Evolutionary conservation across 2,888 invertebrate species (phyloP).

Genomic region (Agrotis clavis): DNA sequence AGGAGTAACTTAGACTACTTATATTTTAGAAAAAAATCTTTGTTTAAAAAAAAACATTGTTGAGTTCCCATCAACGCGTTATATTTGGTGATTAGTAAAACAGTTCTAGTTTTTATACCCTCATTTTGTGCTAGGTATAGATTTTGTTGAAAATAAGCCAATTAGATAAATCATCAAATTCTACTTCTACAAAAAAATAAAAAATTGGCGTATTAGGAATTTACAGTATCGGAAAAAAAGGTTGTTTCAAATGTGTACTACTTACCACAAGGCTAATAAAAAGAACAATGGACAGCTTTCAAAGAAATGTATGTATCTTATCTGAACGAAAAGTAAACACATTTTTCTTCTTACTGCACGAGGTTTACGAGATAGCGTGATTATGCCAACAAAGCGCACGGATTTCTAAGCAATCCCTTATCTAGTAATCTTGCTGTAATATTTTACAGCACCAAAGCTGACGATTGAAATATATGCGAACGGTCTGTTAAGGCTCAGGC

Average conservation of each 20-base stretch:
- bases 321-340: constrained; percentile 47
- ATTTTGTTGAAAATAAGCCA: not conserved
- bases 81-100: not conserved
- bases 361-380: constrained; percentile 48
- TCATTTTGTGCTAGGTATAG: not conserved
- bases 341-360: constrained; percentile 35
- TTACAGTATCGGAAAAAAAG: not conserved
- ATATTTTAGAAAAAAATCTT: no score
- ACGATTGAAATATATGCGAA: constrained; percentile 21
- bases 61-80: no score
- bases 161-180: not conserved
- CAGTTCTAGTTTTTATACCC: not conserved
- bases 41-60: no score
- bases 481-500: not conserved
- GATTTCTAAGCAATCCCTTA: constrained; percentile 45
- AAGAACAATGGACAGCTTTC: constrained; percentile 40
- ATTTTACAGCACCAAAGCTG: constrained; percentile 30
- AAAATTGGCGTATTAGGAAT: not conserved
- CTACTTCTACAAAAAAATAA: not conserved
- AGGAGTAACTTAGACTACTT: no score
- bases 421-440: constrained; percentile 45
- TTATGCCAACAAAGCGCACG: constrained; percentile 50
- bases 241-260: constrained; percentile 19
- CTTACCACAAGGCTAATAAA: constrained; percentile 2
- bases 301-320: constrained; percentile 44